Base-by-base conservation (phyloP, 2,888 invertebrate genomes). In the Gari tellinella region DNA sequence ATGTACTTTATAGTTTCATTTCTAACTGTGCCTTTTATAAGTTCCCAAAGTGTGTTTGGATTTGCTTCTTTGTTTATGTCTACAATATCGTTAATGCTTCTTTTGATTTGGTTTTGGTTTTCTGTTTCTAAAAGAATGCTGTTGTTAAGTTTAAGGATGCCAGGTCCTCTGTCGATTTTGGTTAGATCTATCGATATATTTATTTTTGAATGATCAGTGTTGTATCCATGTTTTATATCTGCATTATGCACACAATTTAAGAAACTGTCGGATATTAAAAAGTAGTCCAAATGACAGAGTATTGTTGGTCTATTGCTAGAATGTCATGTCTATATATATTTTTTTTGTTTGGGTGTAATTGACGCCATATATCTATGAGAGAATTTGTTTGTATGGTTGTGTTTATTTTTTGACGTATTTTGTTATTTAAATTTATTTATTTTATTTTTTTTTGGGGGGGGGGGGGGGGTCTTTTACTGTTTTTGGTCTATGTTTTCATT, bases 61-160 rank as follows among this genome's bases (percentile, higher is more conserved):
- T 49, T 49, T 21, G 49, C 49, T 49, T 49, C 49, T 15, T 49
- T 49, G 21, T 49, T 49, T 21, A 49, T 49, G 23, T 49, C 23
- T 49, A 21, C 49, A 25, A 19, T 49, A 25, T 49, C 49, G 15
- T 49, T 23, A 8, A 49, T 49, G 19, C 23, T 49, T 12, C 8
- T n/a, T 21, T 49, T 49, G 4, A 49, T 49, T 23, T 49, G 23
- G 7, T 21, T 25, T 21, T 49, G 49, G 21, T 21, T 19, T 19
- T 21, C 23, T 49, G 23, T 49, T 25, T 49, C 49, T 49, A 49
- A 19, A 25, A 49, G 23, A 25, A 21, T 49, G 15, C 23, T 14
- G 19, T 49, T 49, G 21, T 49, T 49, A 1, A 49, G 23, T 49
- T 49, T 49, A 23, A 49, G 21, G 26, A 23, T 14, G 12, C 19